phyloP scores from a whole-genome alignment of 2,888 invertebrate species.

The Perdita meconis region DNA sequence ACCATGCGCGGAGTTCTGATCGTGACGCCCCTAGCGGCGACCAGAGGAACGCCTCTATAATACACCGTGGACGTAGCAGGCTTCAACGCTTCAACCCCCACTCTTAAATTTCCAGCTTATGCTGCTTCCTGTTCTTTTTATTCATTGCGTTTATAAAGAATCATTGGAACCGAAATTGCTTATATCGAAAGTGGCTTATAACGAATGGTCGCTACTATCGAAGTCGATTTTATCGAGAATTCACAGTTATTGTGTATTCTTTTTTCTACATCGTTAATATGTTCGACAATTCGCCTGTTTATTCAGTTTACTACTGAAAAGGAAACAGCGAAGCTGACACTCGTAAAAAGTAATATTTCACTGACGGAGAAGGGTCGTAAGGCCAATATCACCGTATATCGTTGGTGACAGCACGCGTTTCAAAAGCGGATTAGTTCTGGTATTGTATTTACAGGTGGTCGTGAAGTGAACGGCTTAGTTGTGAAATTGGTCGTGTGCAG shows the following conservation, averaged over 20 bases:
- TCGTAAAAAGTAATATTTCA: slow-evolving; percentile 68
- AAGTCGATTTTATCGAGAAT: no score
- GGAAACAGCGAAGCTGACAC: slow-evolving; percentile 36
- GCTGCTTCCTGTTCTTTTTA: no score
- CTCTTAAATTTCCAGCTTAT: no score
- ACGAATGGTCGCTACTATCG: no score
- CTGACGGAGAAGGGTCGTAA: slow-evolving; percentile 47
- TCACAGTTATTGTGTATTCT: not conserved
- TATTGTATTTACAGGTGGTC: slow-evolving; percentile 72
- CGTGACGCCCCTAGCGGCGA: no score
- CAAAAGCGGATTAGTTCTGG: slow-evolving; percentile 71
- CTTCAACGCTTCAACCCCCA: no score
- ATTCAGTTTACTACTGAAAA: slow-evolving; percentile 39
- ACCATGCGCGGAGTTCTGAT: no score
- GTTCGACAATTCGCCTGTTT: slow-evolving; percentile 29
- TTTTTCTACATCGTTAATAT: slow-evolving; percentile 6
- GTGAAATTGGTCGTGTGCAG: slow-evolving; percentile 61
- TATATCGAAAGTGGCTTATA: no score
- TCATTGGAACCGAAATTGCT: no score
- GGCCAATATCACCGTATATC: slow-evolving; percentile 67
- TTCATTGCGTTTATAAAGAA: no score
- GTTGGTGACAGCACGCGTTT: slow-evolving; percentile 61
- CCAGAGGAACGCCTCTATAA: no score
- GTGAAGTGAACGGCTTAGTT: slow-evolving; percentile 69
- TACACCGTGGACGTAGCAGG: no score